A percentile compares a stretch with the other conserved stretches of the same genome.
phyloP scores from a whole-genome alignment of 2,888 invertebrate species.

The Lithophane semibrunnea region DNA sequence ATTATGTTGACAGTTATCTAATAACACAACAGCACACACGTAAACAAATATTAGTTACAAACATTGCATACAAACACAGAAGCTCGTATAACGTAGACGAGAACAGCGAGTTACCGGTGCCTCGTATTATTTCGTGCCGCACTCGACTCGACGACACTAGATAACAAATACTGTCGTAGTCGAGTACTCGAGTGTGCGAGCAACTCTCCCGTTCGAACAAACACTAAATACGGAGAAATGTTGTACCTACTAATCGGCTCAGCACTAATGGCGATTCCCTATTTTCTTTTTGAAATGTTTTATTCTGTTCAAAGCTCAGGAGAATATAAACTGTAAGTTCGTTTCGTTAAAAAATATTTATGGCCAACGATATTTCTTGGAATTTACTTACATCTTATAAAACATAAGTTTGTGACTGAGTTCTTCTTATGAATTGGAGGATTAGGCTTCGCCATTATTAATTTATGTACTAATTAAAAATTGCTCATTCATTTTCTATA shows the following conservation, averaged over 20 bases:
- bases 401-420: background rate
- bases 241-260: slow-evolving; percentile 75
- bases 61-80: slow-evolving; percentile 22
- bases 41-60: slow-evolving; percentile 26
- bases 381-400: slow-evolving; percentile 15
- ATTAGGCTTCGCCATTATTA: slow-evolving; percentile 7
- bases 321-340: slow-evolving; percentile 40
- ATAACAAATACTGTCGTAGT: slow-evolving; percentile 52
- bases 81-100: slow-evolving; percentile 3
- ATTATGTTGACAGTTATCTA: background rate
- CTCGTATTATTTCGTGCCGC: slow-evolving; percentile 44
- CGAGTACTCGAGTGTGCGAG: slow-evolving; percentile 60
- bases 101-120: slow-evolving; percentile 29
- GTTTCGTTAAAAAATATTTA: slow-evolving; percentile 1
- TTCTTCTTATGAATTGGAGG: slow-evolving; percentile 18
- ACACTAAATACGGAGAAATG: slow-evolving; percentile 68
- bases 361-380: background rate
- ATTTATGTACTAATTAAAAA: background rate
- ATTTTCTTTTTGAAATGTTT: slow-evolving; percentile 69
- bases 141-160: slow-evolving; percentile 39
- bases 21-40: slow-evolving; percentile 10
- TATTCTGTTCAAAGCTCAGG: slow-evolving; percentile 43
- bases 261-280: slow-evolving; percentile 73
- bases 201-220: slow-evolving; percentile 65
- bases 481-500: background rate